Evolutionary conservation across 2,113 vertebrate genomes (phyloP).

Genomic region (Herpailurus yagouaroundi): DNA sequence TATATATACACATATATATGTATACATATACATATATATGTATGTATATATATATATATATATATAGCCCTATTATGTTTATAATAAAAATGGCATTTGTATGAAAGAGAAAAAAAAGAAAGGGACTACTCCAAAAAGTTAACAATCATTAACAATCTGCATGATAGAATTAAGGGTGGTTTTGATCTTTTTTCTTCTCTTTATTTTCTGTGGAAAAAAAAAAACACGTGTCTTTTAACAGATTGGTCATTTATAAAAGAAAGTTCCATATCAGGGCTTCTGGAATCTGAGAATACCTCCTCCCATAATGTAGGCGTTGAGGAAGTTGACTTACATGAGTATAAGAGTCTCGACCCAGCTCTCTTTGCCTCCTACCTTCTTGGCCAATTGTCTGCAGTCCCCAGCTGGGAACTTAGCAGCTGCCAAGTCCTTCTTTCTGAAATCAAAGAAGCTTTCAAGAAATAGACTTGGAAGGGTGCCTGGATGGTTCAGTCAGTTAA

Average conservation of each 20-base stretch:
- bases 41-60: no score
- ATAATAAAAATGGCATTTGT: neutral
- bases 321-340: neutral
- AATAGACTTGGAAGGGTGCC: neutral
- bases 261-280: neutral
- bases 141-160: neutral
- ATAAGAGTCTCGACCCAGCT: neutral
- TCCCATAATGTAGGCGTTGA: neutral
- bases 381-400: neutral
- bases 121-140: neutral
- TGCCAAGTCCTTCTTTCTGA: slow-evolving; percentile 26
- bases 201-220: neutral
- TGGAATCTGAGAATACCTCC: neutral
- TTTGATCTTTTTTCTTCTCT: neutral
- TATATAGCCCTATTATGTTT: neutral
- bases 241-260: slow-evolving; percentile 22
- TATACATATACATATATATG: no score
- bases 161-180: neutral
- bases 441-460: slow-evolving; percentile 50
- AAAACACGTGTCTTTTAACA: neutral
- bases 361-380: neutral
- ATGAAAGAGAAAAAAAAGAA: slow-evolving; percentile 21
- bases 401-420: slow-evolving; percentile 4
- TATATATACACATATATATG: no score
- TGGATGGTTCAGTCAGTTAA: no score